Evolutionary conservation across 2,797 vertebrate genomes (phyloP).

Genomic region (Nasua narica): DNA sequence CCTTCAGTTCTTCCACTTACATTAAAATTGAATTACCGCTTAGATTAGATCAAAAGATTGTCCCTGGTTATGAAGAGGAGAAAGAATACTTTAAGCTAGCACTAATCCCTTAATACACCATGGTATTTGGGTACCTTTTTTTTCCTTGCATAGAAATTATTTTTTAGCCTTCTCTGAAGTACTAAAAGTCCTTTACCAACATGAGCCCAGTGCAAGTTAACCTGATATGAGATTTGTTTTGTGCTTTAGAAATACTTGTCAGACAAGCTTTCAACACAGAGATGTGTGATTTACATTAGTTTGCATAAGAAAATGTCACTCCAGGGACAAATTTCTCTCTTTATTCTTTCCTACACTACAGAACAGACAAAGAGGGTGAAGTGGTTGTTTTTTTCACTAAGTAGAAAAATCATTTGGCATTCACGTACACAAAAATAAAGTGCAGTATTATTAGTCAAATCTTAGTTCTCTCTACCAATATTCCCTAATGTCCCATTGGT

Average conservation of each 20-base stretch:
- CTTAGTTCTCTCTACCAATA: background rate
- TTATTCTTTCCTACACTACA: slow-evolving; percentile 67
- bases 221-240: slow-evolving; percentile 69
- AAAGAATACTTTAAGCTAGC: slow-evolving; percentile 34
- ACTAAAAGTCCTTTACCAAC: slow-evolving; percentile 51
- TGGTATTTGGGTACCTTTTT: slow-evolving; percentile 46
- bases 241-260: slow-evolving; percentile 69
- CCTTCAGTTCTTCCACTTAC: background rate
- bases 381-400: slow-evolving; percentile 50
- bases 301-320: slow-evolving; percentile 66
- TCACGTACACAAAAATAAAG: slow-evolving; percentile 20
- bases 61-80: background rate
- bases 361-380: slow-evolving; percentile 47
- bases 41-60: slow-evolving; percentile 50
- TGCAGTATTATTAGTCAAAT: background rate
- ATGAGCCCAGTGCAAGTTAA: slow-evolving; percentile 38
- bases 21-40: slow-evolving; percentile 62
- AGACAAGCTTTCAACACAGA: slow-evolving; percentile 61
- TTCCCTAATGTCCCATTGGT: background rate
- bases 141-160: slow-evolving; percentile 30
- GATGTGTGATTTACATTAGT: slow-evolving; percentile 73
- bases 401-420: slow-evolving; percentile 47
- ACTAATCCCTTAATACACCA: slow-evolving; percentile 43
- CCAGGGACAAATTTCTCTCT: slow-evolving; percentile 64
- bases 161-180: slow-evolving; percentile 40